Evolutionary conservation across 2,888 invertebrate genomes (phyloP).

Genomic region (Platycheirus albimanus): DNA sequence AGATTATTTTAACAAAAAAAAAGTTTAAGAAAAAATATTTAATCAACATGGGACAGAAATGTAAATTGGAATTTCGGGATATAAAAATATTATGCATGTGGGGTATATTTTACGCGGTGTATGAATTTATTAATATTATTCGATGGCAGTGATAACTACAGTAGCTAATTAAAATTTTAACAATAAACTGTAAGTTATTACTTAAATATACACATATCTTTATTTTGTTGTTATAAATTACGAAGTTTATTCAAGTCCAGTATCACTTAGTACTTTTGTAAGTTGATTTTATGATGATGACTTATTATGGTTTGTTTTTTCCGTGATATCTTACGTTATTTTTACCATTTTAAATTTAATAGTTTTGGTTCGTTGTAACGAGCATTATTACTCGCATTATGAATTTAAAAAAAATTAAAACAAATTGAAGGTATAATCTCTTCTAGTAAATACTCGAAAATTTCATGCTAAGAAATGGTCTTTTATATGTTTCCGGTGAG

Average conservation of each 20-base stretch:
- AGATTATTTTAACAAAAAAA: no score
- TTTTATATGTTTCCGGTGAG: no score
- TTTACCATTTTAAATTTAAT: constrained; percentile 17
- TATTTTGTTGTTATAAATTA: constrained; percentile 1
- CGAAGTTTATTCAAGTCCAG: constrained; percentile 7
- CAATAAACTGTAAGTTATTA: constrained; percentile 61
- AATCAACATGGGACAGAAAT: constrained; percentile 48
- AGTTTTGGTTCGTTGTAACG: constrained; percentile 67
- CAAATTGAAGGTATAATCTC: no score
- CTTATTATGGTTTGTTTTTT: background rate
- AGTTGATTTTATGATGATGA: no score
- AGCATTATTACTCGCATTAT: constrained; percentile 40
- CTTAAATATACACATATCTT: constrained; percentile 27
- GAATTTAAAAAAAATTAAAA: background rate
- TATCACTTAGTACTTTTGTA: no score
- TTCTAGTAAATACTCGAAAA: no score
- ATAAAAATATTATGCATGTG: no score
- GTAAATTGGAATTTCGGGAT: background rate
- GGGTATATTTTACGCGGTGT: no score
- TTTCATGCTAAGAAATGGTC: no score
- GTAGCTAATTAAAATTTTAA: constrained; percentile 65
- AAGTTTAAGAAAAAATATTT: no score
- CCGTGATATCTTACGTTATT: background rate
- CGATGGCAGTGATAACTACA: constrained; percentile 73
- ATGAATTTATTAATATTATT: no score